Evolutionary conservation across 1,140 invertebrate genomes (phyloP), one percentile per base, ranked within the genome.

Genomic region (Lanistes nyassanus): DNA sequence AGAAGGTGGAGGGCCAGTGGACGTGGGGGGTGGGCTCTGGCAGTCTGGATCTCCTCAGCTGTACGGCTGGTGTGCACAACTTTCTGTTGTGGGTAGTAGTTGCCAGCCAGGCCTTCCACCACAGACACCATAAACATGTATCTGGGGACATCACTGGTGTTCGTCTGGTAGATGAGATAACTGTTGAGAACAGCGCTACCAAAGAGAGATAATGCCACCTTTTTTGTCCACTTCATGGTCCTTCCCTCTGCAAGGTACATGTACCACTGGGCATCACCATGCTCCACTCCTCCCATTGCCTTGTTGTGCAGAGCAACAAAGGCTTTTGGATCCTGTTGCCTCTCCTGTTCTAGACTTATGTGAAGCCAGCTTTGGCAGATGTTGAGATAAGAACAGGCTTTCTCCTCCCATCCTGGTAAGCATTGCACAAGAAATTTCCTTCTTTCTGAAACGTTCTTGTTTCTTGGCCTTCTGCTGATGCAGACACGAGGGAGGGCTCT

Each of bases 171-270:
- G 11, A 67, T 23, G 65, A 42, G 4, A 23, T n/a, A 36, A 9
- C 26, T 37, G 37, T 42, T 67, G 31, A 42, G 37, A 4, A 60
- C 56, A 55, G 68, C 68, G 42, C 68, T 53, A 6, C 68, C 68
- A 36, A 70, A 55, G 9, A 70, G 47, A 0, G 47, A 70, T n/a
- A 70, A 70, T 3, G 53, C 47, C 26, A 55, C 68, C 53, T 70
- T 70, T 1, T n/a, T 13, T 0, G 68, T 70, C 68, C 68, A 70
- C 31, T 70, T 70, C 47, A 70, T 70, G 1, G 68, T 70, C 0
- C 68, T 1, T 0, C 68, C 6, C 6, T 70, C 68, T 7, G 68
- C 36, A 0, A 70, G 47, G 68, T 70, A 70, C 7, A n/a, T 70
- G 47, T 70, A 70, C 5, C 51, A 55, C 1, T 13, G 39, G 51